phyloP scores from a whole-genome alignment of 2,888 invertebrate genomes.

The Embidobia sp. region DNA sequence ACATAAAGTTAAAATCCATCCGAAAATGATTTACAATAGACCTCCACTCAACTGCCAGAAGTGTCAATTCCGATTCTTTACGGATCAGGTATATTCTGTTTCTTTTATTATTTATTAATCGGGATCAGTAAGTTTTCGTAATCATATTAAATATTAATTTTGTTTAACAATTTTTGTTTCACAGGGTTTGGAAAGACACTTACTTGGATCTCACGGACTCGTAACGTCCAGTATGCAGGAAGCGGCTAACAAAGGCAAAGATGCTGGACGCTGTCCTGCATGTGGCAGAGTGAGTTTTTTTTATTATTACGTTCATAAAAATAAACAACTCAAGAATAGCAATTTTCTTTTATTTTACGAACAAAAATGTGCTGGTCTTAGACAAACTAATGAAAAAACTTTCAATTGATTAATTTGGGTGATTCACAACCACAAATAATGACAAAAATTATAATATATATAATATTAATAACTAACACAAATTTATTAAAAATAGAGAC shows the following conservation, averaged over 20 bases:
- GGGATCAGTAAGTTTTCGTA: too few relatives aligned
- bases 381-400: too few relatives aligned
- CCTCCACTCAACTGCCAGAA: slow-evolving; percentile 98
- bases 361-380: too few relatives aligned
- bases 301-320: too few relatives aligned
- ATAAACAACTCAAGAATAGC: too few relatives aligned
- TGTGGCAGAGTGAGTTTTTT: slow-evolving; percentile 91
- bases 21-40: slow-evolving; percentile 96
- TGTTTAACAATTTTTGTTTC: neutral
- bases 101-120: neutral
- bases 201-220: slow-evolving; percentile 95
- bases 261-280: slow-evolving; percentile 96
- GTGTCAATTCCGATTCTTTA: slow-evolving; percentile 98
- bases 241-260: slow-evolving; percentile 96
- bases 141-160: too few relatives aligned
- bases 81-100: slow-evolving; percentile 87
- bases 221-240: slow-evolving; percentile 98
- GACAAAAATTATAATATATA: neutral
- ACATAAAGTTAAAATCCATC: slow-evolving; percentile 97
- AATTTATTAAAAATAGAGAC: too few relatives aligned
- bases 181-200: slow-evolving; percentile 96
- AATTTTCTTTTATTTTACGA: too few relatives aligned
- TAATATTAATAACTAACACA: too few relatives aligned
- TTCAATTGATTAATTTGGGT: too few relatives aligned
- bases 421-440: too few relatives aligned